These are phyloP conservation scores for Nipponacmea schrenckii DNA, from an alignment of 2,888 invertebrate genomes.

Conservation along the genomic window DNA sequence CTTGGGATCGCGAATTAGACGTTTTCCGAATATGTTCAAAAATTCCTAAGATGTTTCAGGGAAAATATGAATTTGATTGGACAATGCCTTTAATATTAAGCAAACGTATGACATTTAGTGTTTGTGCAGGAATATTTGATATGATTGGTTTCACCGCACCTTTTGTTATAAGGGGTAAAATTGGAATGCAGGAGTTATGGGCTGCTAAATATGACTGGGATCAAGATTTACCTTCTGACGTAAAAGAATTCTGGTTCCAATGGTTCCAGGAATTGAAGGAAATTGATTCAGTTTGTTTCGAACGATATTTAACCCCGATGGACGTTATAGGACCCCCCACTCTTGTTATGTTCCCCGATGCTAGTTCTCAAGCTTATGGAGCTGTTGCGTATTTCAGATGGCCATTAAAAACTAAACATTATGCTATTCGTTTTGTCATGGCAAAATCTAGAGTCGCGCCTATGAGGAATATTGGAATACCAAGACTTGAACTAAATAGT, in stretches of 20 bases:
- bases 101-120: neutral
- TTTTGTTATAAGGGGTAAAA: neutral
- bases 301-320: neutral
- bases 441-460: slow-evolving; percentile 1
- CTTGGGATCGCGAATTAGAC: neutral
- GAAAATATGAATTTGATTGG: neutral
- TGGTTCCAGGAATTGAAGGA: slow-evolving; percentile 1
- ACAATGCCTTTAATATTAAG: neutral
- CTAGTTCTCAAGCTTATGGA: neutral
- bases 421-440: neutral
- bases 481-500: neutral
- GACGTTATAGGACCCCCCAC: neutral
- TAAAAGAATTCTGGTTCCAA: neutral
- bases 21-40: neutral
- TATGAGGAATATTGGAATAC: neutral
- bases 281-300: neutral
- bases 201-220: neutral
- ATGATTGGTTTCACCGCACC: neutral
- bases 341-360: neutral
- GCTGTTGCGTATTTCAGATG: neutral
- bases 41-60: neutral
- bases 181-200: neutral
- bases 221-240: neutral
- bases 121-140: neutral
- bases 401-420: neutral